Evolutionary conservation across 92 coral and sea anemone species (phyloP).

Genomic region (Phenganax marumi): DNA sequence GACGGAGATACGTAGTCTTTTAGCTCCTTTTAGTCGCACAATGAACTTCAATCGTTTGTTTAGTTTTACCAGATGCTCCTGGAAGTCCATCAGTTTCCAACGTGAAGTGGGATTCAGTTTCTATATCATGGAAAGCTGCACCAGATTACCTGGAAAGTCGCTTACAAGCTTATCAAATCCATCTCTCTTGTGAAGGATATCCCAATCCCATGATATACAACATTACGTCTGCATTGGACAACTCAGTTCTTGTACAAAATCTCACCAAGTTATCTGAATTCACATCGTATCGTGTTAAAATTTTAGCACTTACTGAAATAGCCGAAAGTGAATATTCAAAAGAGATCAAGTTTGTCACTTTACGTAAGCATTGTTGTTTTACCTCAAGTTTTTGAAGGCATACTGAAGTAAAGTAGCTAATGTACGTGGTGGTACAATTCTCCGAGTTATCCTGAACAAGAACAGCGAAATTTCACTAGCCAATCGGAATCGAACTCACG

Average conservation of each 20-base stretch:
- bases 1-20: background rate
- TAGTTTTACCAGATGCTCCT: constrained; percentile 28
- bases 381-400: background rate
- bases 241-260: background rate
- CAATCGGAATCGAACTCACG: no score
- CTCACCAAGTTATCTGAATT: constrained; percentile 7
- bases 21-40: background rate
- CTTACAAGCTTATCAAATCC: background rate
- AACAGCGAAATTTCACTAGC: no score
- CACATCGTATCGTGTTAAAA: background rate
- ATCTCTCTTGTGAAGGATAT: background rate
- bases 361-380: constrained; percentile 8
- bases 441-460: background rate
- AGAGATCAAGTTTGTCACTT: background rate
- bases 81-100: background rate
- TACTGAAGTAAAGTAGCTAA: background rate
- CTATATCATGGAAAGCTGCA: constrained; percentile 22
- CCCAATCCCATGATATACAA: background rate
- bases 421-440: background rate
- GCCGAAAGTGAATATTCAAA: background rate
- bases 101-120: constrained; percentile 13
- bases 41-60: background rate
- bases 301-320: background rate
- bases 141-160: constrained; percentile 31
- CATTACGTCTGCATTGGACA: background rate